phyloP scores from a whole-genome alignment of 1,140 invertebrate species.

The Drosophila kurseongensis region DNA sequence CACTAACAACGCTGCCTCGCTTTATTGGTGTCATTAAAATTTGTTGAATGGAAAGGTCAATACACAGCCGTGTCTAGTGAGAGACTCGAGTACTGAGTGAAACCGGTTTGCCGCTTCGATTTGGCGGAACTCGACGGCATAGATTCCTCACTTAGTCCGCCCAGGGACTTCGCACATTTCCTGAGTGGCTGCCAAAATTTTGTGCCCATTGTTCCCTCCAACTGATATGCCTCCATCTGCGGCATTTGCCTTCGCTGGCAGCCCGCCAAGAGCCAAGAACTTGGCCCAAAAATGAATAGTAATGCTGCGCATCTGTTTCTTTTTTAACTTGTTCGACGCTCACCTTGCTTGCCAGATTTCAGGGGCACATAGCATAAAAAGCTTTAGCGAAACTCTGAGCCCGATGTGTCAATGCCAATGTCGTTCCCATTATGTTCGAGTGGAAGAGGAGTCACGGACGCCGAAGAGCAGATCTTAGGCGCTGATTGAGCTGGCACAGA shows the following conservation, averaged over 20 bases:
- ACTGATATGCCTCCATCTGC: slow-evolving; percentile 34
- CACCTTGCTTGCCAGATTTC: slow-evolving; percentile 52
- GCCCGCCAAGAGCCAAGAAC: slow-evolving; percentile 63
- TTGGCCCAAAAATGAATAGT: slow-evolving; percentile 50
- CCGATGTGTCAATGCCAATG: slow-evolving; percentile 15
- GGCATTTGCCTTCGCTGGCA: slow-evolving; percentile 57
- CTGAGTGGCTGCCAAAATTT: background rate
- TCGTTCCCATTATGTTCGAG: slow-evolving; percentile 43
- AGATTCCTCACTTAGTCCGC: slow-evolving; percentile 27
- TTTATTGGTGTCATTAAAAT: slow-evolving; percentile 76
- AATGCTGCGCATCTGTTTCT: slow-evolving; percentile 26
- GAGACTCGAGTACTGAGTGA: slow-evolving; percentile 29
- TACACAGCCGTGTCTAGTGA: slow-evolving; percentile 33
- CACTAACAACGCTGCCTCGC: slow-evolving; percentile 35
- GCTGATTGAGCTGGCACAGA: too few species aligned
- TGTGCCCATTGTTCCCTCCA: slow-evolving; percentile 22
- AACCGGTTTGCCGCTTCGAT: slow-evolving; percentile 57
- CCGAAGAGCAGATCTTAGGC: slow-evolving; percentile 4
- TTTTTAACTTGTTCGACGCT: slow-evolving; percentile 14
- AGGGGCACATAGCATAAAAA: slow-evolving; percentile 40
- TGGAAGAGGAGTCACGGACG: slow-evolving; percentile 25
- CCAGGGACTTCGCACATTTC: slow-evolving; percentile 39
- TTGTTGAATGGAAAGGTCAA: slow-evolving; percentile 69
- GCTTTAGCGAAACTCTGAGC: slow-evolving; percentile 32
- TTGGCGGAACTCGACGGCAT: slow-evolving; percentile 31